These are phyloP conservation scores for Amaurobius ferox DNA, from an alignment of 2,888 invertebrate genomes.

Conservation along the genomic window DNA sequence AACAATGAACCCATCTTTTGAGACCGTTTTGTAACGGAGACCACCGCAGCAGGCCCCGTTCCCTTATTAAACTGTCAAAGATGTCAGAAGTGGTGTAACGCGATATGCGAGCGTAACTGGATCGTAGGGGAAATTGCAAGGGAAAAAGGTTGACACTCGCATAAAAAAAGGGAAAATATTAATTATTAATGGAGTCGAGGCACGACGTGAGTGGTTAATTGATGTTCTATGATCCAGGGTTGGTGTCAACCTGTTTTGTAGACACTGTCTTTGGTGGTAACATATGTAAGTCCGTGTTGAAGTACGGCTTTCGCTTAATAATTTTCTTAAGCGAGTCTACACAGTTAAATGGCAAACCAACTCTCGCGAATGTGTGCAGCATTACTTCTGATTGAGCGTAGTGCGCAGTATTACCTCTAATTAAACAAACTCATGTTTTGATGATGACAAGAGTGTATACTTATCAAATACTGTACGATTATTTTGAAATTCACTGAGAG, in stretches of 20 bases:
- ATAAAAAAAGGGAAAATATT: neutral
- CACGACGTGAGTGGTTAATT: constrained; percentile 1
- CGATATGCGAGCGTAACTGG: constrained; percentile 30
- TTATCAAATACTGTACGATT: too few species aligned
- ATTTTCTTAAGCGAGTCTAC: too few species aligned
- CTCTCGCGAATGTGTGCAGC: too few species aligned
- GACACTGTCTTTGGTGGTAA: too few species aligned
- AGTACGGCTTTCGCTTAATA: too few species aligned
- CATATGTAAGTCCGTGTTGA: too few species aligned
- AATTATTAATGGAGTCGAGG: neutral
- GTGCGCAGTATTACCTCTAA: too few species aligned
- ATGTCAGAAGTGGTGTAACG: constrained; percentile 33
- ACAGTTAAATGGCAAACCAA: too few species aligned
- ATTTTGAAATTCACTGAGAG: too few species aligned
- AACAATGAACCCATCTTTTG: neutral
- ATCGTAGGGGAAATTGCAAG: neutral
- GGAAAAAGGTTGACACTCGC: neutral
- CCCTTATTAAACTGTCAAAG: constrained; percentile 56
- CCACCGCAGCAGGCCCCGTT: neutral
- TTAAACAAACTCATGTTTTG: too few species aligned
- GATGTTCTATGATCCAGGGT: neutral
- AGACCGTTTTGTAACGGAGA: neutral
- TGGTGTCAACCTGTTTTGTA: neutral
- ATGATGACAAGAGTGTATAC: too few species aligned
- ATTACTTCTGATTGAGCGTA: too few species aligned